Evolutionary conservation across 2,797 vertebrate species (phyloP).

Genomic region (Florisuga fusca): DNA sequence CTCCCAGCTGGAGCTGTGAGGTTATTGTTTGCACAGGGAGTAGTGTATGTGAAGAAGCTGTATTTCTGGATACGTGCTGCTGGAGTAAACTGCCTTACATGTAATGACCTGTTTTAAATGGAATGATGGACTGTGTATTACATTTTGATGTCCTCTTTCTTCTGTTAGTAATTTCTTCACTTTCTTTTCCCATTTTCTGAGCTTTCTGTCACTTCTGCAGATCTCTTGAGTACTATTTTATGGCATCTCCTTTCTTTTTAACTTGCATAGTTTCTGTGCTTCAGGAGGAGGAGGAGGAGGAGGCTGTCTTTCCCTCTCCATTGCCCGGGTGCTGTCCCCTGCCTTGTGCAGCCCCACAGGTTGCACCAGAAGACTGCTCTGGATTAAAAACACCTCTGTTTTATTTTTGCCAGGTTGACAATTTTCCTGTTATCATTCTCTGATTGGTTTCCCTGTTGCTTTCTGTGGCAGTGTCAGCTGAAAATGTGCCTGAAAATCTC

Average conservation of each 20-base stretch:
- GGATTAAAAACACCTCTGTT: neutral
- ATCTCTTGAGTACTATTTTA: neutral
- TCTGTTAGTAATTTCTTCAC: neutral
- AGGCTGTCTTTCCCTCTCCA: neutral
- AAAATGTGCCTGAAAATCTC: accelerated
- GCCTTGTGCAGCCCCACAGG: neutral
- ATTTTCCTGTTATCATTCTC: neutral
- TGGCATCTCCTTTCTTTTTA: neutral
- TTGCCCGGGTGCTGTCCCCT: neutral
- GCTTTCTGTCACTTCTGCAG: neutral
- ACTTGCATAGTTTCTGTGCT: neutral
- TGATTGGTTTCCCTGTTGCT: neutral
- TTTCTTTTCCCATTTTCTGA: neutral
- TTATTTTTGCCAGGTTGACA: neutral
- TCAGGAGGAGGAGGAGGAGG: neutral
- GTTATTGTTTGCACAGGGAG: neutral
- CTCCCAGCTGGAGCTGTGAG: neutral
- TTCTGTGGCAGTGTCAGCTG: neutral
- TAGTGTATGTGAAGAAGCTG: neutral
- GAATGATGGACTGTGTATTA: neutral
- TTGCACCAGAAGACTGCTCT: neutral
- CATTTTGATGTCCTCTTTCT: neutral
- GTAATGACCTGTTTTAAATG: neutral
- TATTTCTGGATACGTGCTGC: neutral
- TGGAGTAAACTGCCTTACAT: neutral